phyloP scores from a whole-genome alignment of 2,113 vertebrate species.

The Dasyornis broadbenti region DNA sequence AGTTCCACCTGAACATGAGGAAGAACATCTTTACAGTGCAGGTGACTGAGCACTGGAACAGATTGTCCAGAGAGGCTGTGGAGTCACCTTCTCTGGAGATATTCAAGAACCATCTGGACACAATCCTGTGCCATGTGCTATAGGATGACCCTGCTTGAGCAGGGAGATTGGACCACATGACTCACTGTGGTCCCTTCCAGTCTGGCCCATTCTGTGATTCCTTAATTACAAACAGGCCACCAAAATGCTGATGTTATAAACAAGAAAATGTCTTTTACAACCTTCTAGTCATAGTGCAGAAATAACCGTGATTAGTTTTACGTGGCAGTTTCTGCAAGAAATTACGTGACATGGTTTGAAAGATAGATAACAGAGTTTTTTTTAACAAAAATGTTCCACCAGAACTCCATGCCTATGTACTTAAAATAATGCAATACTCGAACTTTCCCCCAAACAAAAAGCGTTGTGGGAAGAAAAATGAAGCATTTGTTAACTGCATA shows the following conservation, averaged over 20 bases:
- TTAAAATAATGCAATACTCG: background rate
- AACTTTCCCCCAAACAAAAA: background rate
- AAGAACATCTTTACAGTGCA: background rate
- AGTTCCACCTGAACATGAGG: background rate
- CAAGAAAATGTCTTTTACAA: background rate
- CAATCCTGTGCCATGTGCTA: too few relatives aligned
- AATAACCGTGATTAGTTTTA: background rate
- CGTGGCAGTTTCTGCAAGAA: background rate
- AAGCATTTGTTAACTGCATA: background rate
- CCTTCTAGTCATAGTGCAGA: background rate
- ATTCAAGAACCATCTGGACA: background rate
- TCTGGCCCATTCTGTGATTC: background rate
- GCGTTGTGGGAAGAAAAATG: background rate
- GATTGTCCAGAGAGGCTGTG: background rate
- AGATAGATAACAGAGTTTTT: background rate
- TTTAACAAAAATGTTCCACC: background rate
- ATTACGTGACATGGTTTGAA: background rate
- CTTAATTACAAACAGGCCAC: background rate
- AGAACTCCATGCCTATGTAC: background rate
- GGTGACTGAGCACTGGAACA: background rate
- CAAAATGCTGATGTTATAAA: background rate
- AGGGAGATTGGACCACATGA: background rate
- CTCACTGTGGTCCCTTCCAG: background rate
- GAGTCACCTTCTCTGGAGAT: background rate
- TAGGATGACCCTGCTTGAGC: background rate